Base-by-base conservation (phyloP, 53 echinoderm and acorn worm species). In the Arbacia lixula region DNA sequence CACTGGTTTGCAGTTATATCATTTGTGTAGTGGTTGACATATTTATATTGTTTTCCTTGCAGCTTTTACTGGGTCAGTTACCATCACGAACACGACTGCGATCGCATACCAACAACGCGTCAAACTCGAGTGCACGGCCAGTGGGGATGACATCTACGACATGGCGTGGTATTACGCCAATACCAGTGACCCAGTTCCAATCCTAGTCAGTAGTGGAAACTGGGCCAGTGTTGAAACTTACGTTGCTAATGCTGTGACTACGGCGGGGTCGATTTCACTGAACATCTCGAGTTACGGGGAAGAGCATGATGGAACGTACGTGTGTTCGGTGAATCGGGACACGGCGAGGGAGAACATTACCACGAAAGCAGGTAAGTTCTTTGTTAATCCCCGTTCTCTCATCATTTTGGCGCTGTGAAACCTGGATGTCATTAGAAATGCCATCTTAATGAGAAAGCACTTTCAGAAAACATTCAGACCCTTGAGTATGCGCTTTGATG, bases 121-220 rank as follows among this genome's bases (percentile, higher is more conserved):
- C n/a, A 31, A 28, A 0, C 46, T 81, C 10, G 6, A 63, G 34
- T 81, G 82, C 42, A 63, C 82, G 19, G 82, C 82, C 20, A 32
- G 19, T 1, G 34, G 50, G 29, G 82, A 81, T n/a, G 31, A 61
- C 21, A 64, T 63, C 0, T 81, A 42, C 24, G 63, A 42, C 25
- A 62, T 81, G 82, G 82, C 62, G 12, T 81, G 82, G 82, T 49
- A 63, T 20, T 81, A 63, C 34, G 37, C 64, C 64, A 81, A 81
- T 64, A 63, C 29, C 42, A 81, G 63, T 25, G 39, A 34, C 28
- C 42, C 46, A 9, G 63, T 17, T 19, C 82, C 82, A 0, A 21
- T 64, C 3, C 82, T 81, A 24, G 43, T 81, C 6, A 11, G 0
- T 8, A 64, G 10, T 30, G 64, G 33, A 20, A 49, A 33, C 34